Conservation (phyloP, 1,140 invertebrate species). For the Brachystomella parvula region DNA sequence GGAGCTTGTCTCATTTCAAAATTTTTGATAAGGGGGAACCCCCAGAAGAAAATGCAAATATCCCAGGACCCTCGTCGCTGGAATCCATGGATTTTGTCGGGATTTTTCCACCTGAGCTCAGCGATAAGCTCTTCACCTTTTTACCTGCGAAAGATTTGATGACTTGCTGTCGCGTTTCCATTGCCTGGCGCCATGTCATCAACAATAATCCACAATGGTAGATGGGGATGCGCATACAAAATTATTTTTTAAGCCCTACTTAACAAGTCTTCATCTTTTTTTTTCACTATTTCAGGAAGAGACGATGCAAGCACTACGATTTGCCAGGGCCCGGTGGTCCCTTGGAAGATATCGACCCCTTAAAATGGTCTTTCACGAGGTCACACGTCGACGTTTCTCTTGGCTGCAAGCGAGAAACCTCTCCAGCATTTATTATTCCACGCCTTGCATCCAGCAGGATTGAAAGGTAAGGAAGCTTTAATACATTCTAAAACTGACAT, state of each 20-base stretch:
- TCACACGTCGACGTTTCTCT: neutral
- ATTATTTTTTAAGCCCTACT: neutral
- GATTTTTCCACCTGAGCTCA: slow-evolving; percentile 5
- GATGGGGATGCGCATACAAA: neutral
- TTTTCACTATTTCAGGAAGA: slow-evolving; percentile 8
- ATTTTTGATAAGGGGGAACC: neutral
- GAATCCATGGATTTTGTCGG: neutral
- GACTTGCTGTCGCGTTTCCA: neutral
- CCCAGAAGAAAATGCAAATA: neutral
- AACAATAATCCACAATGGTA: slow-evolving; percentile 3
- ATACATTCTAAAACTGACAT: neutral
- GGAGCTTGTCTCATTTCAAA: neutral
- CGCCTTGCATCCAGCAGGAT: neutral
- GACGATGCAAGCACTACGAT: neutral
- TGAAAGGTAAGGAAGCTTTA: neutral
- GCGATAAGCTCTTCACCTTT: neutral
- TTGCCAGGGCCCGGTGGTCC: too few relatives aligned
- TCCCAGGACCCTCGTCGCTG: neutral
- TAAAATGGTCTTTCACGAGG: neutral
- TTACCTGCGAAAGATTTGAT: neutral
- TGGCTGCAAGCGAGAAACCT: neutral
- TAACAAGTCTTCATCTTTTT: neutral
- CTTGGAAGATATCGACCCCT: neutral
- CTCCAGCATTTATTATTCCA: neutral
- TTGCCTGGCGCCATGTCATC: neutral